Evolutionary conservation across 2,888 invertebrate species (phyloP), one percentile per base, ranked within the genome.

Genomic region (Dicranocentrus wangi): DNA sequence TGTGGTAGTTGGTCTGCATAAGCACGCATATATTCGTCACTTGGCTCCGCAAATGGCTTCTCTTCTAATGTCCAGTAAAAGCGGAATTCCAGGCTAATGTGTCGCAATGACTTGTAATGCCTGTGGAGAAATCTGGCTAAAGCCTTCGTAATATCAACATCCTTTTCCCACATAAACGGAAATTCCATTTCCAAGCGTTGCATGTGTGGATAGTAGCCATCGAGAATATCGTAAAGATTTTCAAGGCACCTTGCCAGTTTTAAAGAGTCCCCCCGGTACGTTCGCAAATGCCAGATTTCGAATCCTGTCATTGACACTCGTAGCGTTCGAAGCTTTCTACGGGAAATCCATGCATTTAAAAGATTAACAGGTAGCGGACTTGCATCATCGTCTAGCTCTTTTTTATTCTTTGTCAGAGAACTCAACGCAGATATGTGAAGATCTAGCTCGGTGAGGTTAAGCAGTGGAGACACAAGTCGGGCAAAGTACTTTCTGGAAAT

Each of bases 41-140:
- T 60, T 10, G 69, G 10, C 53, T 76, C 76, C 13, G 68, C 76
- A 61, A 76, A 76, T 0, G 76, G 60, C 51, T 76, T 76, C 39
- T 76, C 76, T 51, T 76, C 76, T 8, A 76, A 17, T 47, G 68
- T 42, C 76, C 76, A 76, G 39, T 76, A 76, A 58, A 75, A 75
- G 28, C 66, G 75, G n/a, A 75, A 75, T n/a, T 75, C 75, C 5
- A 75, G 19, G 27, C 75, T 75, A 19, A 75, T 43, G 58, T 66
- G 43, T 8, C 10, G 5, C 21, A 75, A 23, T 5, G 75, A 66
- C 19, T 58, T 55, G 28, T 75, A 66, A 32, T 75, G 75, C 43
- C 47, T 65, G 1, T 75, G 75, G 2, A 75, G 25, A 43, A 75
- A 75, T 27, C 28, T 21, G 1, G 75, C 65, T 1, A 75, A 55